A percentile compares a stretch with the other conserved stretches of the same genome.
phyloP scores from a whole-genome alignment of 1,140 invertebrate species.

The Diuraphis noxia region DNA sequence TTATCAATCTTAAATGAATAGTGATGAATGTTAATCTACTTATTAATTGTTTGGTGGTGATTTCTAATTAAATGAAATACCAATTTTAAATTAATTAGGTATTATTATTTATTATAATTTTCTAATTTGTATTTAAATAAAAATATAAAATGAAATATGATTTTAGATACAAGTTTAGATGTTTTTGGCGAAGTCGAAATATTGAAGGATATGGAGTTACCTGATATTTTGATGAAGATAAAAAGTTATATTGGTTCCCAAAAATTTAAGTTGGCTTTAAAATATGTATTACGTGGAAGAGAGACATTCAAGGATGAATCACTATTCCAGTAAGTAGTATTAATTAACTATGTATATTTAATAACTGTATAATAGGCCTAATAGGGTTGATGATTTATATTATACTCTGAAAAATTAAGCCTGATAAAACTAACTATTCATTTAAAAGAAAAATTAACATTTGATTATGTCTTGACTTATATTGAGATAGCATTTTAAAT shows the following conservation, averaged over 20 bases:
- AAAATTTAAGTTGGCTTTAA: constrained; percentile 25
- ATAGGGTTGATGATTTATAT: neutral
- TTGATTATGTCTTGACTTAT: too few species aligned
- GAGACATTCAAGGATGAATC: constrained; percentile 9
- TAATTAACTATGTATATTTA: neutral
- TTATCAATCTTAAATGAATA: too few species aligned
- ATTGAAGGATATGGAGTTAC: neutral
- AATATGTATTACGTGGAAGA: constrained; percentile 4
- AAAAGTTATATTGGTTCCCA: neutral
- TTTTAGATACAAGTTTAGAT: neutral
- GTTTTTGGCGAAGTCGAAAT: neutral
- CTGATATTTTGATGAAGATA: neutral
- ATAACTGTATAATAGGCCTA: neutral
- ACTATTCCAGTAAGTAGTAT: constrained; percentile 32
- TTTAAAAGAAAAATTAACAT: neutral
- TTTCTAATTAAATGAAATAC: neutral
- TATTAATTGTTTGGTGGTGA: neutral
- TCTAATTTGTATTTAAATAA: neutral
- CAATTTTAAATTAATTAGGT: neutral
- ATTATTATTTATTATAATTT: neutral
- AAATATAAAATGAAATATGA: neutral
- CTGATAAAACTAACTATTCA: too few species aligned
- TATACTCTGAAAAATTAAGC: too few species aligned
- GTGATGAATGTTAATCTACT: neutral
- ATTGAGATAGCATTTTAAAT: too few species aligned